These are phyloP conservation scores for Daphoenositta chrysoptera DNA, from an alignment of 2,113 vertebrate species.

Conservation along the genomic window DNA sequence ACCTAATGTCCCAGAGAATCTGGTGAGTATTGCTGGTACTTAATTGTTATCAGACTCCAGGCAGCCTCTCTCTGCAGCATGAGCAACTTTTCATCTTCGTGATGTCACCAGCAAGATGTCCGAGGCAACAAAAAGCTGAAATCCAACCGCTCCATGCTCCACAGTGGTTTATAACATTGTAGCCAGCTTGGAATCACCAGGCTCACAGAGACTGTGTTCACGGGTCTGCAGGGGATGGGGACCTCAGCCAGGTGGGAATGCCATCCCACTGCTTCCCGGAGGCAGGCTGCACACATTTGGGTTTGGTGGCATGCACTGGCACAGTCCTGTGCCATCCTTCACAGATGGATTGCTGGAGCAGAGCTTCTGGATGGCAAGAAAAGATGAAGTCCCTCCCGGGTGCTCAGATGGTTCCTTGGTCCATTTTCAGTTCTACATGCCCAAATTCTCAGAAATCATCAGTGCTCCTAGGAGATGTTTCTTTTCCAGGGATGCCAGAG, in stretches of 20 bases:
- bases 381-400: not conserved
- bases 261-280: rapidly evolving
- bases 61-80: not conserved
- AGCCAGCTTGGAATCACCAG: not conserved
- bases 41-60: not conserved
- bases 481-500: not conserved
- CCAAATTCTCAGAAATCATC: not conserved
- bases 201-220: rapidly evolving
- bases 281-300: not conserved
- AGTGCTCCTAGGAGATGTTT: not conserved
- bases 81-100: rapidly evolving
- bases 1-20: not conserved
- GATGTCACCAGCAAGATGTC: not conserved
- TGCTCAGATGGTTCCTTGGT: not conserved
- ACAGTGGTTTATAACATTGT: rapidly evolving
- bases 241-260: not conserved
- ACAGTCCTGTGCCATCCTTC: not conserved
- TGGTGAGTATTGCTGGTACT: not conserved
- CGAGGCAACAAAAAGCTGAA: not conserved
- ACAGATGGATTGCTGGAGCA: not conserved
- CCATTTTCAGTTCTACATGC: not conserved
- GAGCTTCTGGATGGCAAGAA: not conserved
- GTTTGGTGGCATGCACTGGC: not conserved
- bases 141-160: not conserved
- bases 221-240: rapidly evolving